Base-by-base conservation (phyloP, 2,113 vertebrate species). In the Erythrocercus mccallii region DNA sequence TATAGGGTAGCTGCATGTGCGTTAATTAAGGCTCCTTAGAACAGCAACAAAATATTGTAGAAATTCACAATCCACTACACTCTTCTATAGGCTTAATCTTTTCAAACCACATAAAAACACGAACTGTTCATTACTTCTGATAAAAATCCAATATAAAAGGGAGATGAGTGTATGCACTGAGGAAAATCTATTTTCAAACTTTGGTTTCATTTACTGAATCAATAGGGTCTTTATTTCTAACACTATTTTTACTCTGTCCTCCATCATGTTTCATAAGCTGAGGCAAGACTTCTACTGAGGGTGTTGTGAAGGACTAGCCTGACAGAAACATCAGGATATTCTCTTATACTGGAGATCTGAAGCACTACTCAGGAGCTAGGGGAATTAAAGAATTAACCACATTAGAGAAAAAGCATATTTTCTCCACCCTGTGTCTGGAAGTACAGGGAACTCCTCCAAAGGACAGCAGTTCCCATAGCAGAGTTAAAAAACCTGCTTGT, bases 1-100 rank as follows among this genome's bases (percentile, higher is more conserved):
- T 3, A 21, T 0, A 22, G n/a, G 5, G 15, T 1, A 28, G 4
- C 1, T 73, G 30, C 24, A 73, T 3, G 2, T 0, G 0, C 38
- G 13, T 33, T n/a, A 57, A 44, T 77, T 42, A 70, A 64, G 9
- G 50, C 11, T 48, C 44, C 70, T 73, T 22, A 60, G n/a, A 70
- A 72, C 9, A 72, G 11, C 10, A 71, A 1, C 19, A 60, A 58
- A 72, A 58, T 19, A 7, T 33, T 56, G 38, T 1, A 9, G 11
- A 37, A 50, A 8, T 68, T 86, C 45, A n/a, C 10, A 50, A n/a
- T 56, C 15, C 17, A 56, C 24, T 30, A 20, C 10, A 14, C 11
- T 50, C 25, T 44, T 76, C 28, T n/a, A 0, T 27, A 64, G 21
- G 51, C 28, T 45, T 40, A 53, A 6, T 64, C 27, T 50, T 91